These are phyloP conservation scores for Napeogenes sylphis DNA, from an alignment of 2,888 invertebrate genomes.

Conservation along the genomic window DNA sequence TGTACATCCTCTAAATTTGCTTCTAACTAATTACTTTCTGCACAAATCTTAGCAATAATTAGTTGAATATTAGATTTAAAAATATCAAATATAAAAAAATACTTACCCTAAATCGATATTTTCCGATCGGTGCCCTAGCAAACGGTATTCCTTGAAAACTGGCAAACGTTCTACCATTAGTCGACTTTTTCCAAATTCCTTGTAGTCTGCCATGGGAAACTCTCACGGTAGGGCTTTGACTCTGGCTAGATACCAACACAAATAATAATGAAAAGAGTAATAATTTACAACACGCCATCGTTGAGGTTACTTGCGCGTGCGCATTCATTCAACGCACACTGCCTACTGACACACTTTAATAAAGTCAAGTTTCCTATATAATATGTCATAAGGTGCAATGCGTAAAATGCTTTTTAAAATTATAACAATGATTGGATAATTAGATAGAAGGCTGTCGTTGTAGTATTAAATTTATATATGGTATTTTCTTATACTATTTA, in stretches of 20 bases:
- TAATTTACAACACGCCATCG: conserved; percentile 43
- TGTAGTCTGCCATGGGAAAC: conserved; percentile 55
- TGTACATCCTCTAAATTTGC: not conserved
- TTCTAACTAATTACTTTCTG: not conserved
- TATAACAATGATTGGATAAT: too few relatives aligned
- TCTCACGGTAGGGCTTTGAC: conserved; percentile 53
- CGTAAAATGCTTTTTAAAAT: too few relatives aligned
- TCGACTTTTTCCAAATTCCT: conserved; percentile 62
- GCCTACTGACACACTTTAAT: conserved; percentile 2
- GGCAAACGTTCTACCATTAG: conserved; percentile 65
- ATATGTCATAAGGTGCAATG: too few relatives aligned
- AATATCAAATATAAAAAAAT: not conserved
- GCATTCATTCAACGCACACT: conserved; percentile 31
- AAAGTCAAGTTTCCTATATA: too few relatives aligned
- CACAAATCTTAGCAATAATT: not conserved
- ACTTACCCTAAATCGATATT: conserved; percentile 77
- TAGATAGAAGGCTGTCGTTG: too few relatives aligned
- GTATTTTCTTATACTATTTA: too few relatives aligned
- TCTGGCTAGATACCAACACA: conserved; percentile 40
- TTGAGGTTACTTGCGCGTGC: conserved; percentile 36
- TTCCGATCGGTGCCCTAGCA: conserved; percentile 81
- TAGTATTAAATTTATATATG: too few relatives aligned
- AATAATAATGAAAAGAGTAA: conserved; percentile 38
- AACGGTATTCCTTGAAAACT: conserved; percentile 83
- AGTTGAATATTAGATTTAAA: too few relatives aligned